Percentiles rank a stretch among this genome's conserved stretches.
Evolutionary conservation across 2,113 vertebrate species (phyloP).

Genomic region (Xiphias gladius): DNA sequence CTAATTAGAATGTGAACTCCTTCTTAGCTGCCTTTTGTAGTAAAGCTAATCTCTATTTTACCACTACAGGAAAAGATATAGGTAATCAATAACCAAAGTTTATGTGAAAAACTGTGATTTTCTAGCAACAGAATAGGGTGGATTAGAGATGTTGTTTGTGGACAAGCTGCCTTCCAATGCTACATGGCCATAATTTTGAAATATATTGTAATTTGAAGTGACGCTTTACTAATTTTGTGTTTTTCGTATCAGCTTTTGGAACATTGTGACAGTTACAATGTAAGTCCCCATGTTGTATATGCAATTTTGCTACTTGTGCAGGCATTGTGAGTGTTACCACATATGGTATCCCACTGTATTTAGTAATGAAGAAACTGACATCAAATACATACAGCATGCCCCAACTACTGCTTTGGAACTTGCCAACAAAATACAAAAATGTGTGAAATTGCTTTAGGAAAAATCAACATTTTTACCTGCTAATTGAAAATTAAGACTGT

Average conservation of each 20-base stretch:
- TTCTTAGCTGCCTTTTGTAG: constrained; percentile 10
- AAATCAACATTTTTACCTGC: neutral
- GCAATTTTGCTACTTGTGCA: neutral
- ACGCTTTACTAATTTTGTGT: neutral
- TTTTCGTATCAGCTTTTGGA: neutral
- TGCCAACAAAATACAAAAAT: neutral
- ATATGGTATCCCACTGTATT: neutral
- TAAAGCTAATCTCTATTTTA: constrained; percentile 38
- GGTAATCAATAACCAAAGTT: constrained; percentile 38
- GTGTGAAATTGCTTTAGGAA: neutral
- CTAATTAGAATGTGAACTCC: constrained; percentile 32
- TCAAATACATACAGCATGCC: neutral
- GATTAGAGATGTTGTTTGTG: neutral
- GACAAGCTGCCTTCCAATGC: neutral
- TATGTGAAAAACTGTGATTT: neutral
- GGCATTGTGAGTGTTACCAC: neutral
- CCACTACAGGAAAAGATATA: neutral
- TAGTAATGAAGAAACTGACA: neutral
- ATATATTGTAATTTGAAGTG: neutral
- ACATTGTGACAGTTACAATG: neutral
- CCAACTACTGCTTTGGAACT: neutral
- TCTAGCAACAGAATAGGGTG: too few relatives aligned
- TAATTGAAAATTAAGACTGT: neutral
- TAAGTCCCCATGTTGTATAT: neutral
- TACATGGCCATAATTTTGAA: neutral